These are phyloP conservation scores for Morpho achilles DNA, from an alignment of 2,888 invertebrate species.

Conservation along the genomic window DNA sequence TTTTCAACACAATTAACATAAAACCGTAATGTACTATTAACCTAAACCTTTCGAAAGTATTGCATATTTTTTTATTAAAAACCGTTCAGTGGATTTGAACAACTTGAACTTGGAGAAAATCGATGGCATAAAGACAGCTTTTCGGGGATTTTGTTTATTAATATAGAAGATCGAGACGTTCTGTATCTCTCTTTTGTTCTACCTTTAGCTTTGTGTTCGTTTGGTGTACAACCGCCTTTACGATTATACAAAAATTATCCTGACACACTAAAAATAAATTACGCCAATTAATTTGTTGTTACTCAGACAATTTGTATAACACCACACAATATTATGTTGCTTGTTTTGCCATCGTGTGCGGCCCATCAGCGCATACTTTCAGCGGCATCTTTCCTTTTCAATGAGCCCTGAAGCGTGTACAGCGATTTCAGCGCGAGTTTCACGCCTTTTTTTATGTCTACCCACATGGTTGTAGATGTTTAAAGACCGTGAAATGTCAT, in stretches of 20 bases:
- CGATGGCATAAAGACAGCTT: no score
- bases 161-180: no score
- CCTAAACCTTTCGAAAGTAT: no score
- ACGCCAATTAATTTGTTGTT: conserved; percentile 21
- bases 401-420: conserved; percentile 68
- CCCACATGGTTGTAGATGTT: conserved; percentile 46
- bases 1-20: no score
- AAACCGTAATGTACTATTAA: no score
- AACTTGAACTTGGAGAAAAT: no score
- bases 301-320: conserved; percentile 16
- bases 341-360: conserved; percentile 56
- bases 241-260: not conserved
- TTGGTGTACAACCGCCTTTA: not conserved
- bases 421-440: conserved; percentile 65
- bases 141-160: no score
- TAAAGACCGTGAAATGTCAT: conserved; percentile 60
- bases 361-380: conserved; percentile 62
- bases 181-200: no score
- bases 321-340: conserved; percentile 6
- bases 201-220: no score
- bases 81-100: no score
- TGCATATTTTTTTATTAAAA: no score
- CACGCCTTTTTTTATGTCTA: conserved; percentile 65
- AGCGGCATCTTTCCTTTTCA: conserved; percentile 64
- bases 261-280: not conserved